Base-by-base conservation (phyloP, 2,113 vertebrate species). In the Tragelaphus buxtoni region DNA sequence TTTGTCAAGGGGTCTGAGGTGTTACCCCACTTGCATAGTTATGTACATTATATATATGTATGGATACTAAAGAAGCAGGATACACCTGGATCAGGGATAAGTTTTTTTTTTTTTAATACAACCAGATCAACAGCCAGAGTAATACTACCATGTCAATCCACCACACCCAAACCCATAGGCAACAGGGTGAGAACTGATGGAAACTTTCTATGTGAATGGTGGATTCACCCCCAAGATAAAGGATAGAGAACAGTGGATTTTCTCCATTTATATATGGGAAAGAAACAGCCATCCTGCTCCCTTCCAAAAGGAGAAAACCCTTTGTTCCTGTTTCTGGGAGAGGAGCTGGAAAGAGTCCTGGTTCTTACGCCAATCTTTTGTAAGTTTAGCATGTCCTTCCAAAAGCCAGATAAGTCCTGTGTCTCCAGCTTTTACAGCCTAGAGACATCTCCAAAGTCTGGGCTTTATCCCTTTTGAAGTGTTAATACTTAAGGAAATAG, bases 381-480 rank as follows among this genome's bases (percentile, higher is more conserved):
- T 35, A 91, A 94, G 32, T 42, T 69, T 82, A 83, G 65, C 22
- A 82, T 2, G 9, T 45, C 22, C 79, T 95, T 86, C 53, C 80
- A 93, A 79, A 47, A 74, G 85, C 55, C 87, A 28, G 60, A 32
- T 90, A 90, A 94, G 42, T n/a, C 51, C 60, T 61, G 3, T 35
- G 26, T 91, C 94, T 79, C n/a, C 28, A 77, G 56, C 35, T 94
- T 95, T 95, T 95, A 91, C 22, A 87, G 56, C 49, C 63, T 63
- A 45, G 47, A 76, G 39, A 72, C 42, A 49, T 61, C 51, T 79
- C 65, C n/a, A 58, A 55, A 47, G 30, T 88, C 42, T 83, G 18
- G 77, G 63, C 28, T 80, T 96, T 74, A 92, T 14, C 79, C 39
- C 20, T 63, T 92, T 56, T 63, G 42, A 92, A 90, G 39, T 42